A percentile compares a stretch with the other conserved stretches of the same genome.
phyloP scores from a whole-genome alignment of 2,113 vertebrate species.

The Coptodon rendalli region DNA sequence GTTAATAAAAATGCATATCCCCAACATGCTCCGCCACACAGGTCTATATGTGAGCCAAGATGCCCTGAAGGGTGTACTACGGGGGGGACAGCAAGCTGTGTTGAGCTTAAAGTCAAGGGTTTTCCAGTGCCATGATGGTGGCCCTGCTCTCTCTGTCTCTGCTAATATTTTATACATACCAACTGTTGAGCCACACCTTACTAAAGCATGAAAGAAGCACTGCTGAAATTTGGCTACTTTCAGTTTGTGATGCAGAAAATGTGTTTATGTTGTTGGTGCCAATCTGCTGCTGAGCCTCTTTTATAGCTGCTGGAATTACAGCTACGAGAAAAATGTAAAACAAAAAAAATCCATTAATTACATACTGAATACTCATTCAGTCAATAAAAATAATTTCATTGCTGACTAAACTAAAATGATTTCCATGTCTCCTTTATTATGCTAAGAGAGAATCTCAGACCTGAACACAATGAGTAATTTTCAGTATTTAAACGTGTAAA shows the following conservation, averaged over 20 bases:
- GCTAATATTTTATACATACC: background rate
- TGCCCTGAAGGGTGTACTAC: background rate
- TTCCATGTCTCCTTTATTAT: background rate
- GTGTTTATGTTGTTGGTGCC: background rate
- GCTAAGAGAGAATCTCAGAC: accelerated
- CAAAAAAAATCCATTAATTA: background rate
- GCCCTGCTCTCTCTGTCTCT: background rate
- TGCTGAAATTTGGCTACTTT: background rate
- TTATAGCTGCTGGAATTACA: background rate
- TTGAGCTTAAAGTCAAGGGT: background rate
- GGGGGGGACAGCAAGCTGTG: background rate
- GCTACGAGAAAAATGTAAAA: background rate
- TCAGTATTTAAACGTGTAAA: background rate
- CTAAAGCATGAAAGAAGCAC: background rate
- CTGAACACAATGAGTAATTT: background rate
- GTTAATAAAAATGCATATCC: background rate
- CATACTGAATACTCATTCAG: background rate
- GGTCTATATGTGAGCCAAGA: background rate
- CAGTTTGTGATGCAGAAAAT: background rate
- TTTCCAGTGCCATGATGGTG: background rate
- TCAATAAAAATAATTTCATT: background rate
- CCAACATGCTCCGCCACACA: background rate
- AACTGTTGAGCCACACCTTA: background rate
- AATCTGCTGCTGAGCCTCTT: background rate
- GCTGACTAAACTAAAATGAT: background rate